Conservation (phyloP, 2,888 invertebrate genomes). For the Sesia bembeciformis region DNA sequence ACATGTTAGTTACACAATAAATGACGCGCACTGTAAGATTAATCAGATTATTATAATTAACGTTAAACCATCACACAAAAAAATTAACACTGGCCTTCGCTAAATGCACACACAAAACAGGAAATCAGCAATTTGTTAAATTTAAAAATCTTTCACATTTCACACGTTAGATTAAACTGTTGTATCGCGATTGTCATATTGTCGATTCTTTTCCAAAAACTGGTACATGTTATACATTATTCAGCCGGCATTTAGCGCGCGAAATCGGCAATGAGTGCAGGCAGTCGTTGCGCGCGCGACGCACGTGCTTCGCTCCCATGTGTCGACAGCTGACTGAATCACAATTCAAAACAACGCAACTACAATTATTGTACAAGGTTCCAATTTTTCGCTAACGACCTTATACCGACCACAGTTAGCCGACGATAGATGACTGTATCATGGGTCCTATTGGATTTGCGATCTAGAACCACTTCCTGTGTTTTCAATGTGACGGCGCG, state of each 20-base stretch:
- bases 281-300: slow-evolving; percentile 55
- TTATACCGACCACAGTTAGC: slow-evolving; percentile 24
- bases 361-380: slow-evolving; percentile 41
- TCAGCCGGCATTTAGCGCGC: slow-evolving; percentile 23
- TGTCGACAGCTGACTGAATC: slow-evolving; percentile 71
- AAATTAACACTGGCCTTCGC: background rate
- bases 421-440: slow-evolving; percentile 3
- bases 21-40: too few species aligned
- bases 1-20: too few species aligned
- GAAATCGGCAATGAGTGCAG: slow-evolving; percentile 29
- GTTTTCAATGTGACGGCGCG: slow-evolving; percentile 25
- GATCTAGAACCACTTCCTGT: slow-evolving; percentile 41
- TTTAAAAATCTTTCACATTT: too few species aligned
- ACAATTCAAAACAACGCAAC: slow-evolving; percentile 61
- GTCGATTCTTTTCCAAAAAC: too few species aligned
- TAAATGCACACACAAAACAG: background rate
- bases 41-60: background rate
- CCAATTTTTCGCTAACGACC: slow-evolving; percentile 53
- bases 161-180: too few species aligned
- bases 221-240: background rate
- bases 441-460: slow-evolving; percentile 19
- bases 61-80: background rate
- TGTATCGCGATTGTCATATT: too few species aligned
- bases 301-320: slow-evolving; percentile 59
- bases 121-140: background rate